Evolutionary conservation across 2,888 invertebrate species (phyloP).

Genomic region (Drosophila multiciliata): DNA sequence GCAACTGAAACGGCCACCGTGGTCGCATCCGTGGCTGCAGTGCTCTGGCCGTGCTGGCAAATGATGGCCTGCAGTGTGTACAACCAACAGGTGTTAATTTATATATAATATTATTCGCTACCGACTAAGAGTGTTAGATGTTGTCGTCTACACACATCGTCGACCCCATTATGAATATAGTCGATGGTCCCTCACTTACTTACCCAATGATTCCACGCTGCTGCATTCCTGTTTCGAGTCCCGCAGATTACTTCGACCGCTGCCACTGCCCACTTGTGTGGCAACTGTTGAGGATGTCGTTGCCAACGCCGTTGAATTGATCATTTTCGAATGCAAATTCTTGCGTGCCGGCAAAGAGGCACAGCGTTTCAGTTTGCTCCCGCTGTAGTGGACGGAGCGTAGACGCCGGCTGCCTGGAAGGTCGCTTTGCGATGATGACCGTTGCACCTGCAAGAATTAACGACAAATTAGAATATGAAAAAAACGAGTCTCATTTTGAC

Average conservation of each 20-base stretch:
- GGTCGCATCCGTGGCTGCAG: slow-evolving; percentile 56
- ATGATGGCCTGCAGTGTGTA: slow-evolving; percentile 63
- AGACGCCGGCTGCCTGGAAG: slow-evolving; percentile 86
- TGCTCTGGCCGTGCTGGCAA: slow-evolving; percentile 58
- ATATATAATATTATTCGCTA: slow-evolving; percentile 40
- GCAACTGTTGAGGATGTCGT: slow-evolving; percentile 43
- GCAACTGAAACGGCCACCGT: slow-evolving; percentile 57
- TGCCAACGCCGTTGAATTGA: slow-evolving; percentile 27
- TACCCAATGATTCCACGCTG: slow-evolving; percentile 85
- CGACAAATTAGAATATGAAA: neutral
- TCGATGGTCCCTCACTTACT: slow-evolving; percentile 39
- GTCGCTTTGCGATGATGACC: slow-evolving; percentile 87
- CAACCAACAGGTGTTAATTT: slow-evolving; percentile 38
- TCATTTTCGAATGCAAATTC: slow-evolving; percentile 65
- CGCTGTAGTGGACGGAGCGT: slow-evolving; percentile 77
- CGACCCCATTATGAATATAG: neutral
- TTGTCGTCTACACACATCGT: neutral
- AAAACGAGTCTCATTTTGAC: neutral
- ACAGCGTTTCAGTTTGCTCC: slow-evolving; percentile 86
- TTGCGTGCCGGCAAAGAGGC: slow-evolving; percentile 86
- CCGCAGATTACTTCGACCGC: slow-evolving; percentile 46
- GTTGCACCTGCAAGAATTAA: slow-evolving; percentile 84
- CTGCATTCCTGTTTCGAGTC: slow-evolving; percentile 78
- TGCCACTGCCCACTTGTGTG: slow-evolving; percentile 28
- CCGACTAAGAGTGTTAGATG: slow-evolving; percentile 17